phyloP scores from a whole-genome alignment of 2,113 vertebrate species.

The Lasiurus borealis region DNA sequence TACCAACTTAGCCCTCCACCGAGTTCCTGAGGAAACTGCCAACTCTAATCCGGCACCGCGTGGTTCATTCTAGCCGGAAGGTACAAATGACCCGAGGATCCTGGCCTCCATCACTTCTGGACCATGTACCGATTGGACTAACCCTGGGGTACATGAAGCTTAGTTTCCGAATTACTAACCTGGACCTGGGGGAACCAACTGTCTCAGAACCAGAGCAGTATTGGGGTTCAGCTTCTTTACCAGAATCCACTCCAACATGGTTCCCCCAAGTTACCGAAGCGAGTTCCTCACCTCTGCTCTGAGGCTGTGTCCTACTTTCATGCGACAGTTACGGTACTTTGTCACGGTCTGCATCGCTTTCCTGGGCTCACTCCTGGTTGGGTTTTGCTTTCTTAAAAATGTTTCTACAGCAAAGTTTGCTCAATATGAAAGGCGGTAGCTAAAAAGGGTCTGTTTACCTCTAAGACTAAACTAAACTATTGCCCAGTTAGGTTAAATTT shows the following conservation, averaged over 20 bases:
- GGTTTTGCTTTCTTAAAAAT: background rate
- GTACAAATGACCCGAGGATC: background rate
- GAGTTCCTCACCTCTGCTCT: background rate
- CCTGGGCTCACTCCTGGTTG: background rate
- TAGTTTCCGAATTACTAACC: background rate
- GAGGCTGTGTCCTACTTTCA: background rate
- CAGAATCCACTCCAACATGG: background rate
- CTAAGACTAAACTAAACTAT: slow-evolving; percentile 18
- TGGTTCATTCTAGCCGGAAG: background rate
- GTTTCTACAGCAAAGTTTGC: background rate
- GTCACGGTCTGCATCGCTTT: background rate
- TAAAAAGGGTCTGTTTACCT: background rate
- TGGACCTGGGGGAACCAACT: background rate
- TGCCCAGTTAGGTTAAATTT: background rate
- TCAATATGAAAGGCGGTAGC: background rate
- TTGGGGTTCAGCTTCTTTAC: background rate
- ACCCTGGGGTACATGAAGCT: background rate
- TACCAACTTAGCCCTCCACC: background rate
- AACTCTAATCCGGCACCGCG: too few species aligned
- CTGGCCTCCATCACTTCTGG: background rate
- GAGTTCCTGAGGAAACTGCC: too few species aligned
- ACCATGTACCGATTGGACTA: background rate
- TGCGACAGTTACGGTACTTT: background rate
- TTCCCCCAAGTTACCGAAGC: background rate
- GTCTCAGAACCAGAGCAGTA: background rate